A percentile compares a stretch with the other conserved stretches of the same genome.
These are phyloP conservation scores for Pampusana beccarii DNA, from an alignment of 2,113 vertebrate species.

Conservation along the genomic window DNA sequence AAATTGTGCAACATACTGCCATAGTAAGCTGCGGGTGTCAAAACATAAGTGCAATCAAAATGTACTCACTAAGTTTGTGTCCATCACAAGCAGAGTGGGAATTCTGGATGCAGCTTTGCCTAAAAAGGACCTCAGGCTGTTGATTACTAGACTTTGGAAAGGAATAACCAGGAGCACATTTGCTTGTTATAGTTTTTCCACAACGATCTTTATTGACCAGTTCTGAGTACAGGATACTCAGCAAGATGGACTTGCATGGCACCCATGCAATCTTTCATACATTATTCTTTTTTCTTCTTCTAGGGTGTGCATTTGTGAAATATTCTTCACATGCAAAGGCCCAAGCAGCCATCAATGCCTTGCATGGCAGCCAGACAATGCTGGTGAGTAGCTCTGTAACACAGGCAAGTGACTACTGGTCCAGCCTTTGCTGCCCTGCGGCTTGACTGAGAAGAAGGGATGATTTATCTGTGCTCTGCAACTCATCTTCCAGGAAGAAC, in stretches of 20 bases:
- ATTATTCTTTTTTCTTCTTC: not conserved
- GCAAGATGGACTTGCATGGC: not conserved
- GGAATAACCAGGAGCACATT: not conserved
- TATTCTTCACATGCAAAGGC: conserved; percentile 86
- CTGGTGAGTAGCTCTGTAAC: conserved; percentile 76
- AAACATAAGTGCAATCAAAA: not conserved
- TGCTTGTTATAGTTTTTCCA: not conserved
- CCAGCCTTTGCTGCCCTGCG: not conserved
- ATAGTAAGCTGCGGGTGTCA: not conserved
- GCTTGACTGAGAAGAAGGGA: not conserved
- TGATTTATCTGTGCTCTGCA: not conserved
- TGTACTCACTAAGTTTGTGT: not conserved
- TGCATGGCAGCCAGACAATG: conserved; percentile 87
- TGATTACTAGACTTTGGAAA: not conserved
- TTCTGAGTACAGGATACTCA: not conserved
- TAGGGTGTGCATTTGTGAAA: conserved; percentile 87
- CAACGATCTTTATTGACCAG: not conserved
- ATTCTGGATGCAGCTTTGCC: not conserved
- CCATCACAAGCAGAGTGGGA: not conserved
- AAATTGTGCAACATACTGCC: not conserved
- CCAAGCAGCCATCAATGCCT: conserved; percentile 84
- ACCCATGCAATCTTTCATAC: not conserved
- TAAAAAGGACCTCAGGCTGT: not conserved
- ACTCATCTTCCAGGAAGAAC: not conserved
- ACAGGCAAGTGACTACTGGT: fast-evolving